phyloP scores from a whole-genome alignment of 2,113 vertebrate species.

The Corydoras sp. region DNA sequence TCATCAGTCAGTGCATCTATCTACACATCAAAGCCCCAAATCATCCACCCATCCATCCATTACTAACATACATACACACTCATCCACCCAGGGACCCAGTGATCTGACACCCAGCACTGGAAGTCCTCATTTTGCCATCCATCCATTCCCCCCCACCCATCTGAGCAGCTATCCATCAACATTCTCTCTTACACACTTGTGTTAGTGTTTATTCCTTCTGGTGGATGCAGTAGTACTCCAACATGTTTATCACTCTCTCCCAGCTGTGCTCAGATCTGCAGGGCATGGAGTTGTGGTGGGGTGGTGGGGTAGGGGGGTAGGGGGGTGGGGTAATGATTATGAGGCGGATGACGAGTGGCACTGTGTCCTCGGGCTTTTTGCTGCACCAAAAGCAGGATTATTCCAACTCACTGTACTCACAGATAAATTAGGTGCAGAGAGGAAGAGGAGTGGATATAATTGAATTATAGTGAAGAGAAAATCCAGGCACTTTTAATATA shows the following conservation, averaged over 20 bases:
- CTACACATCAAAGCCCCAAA: no score
- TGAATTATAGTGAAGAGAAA: background rate
- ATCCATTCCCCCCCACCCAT: no score
- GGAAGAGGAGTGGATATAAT: background rate
- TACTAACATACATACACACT: conserved; percentile 25
- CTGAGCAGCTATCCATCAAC: no score
- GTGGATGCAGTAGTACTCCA: conserved; percentile 43
- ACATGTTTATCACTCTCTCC: conserved; percentile 68
- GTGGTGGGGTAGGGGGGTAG: no score
- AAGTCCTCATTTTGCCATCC: no score
- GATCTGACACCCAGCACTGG: no score
- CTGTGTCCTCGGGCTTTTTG: background rate
- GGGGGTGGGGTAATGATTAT: background rate
- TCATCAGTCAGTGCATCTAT: no score
- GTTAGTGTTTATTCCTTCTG: conserved; percentile 52
- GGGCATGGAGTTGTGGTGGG: conserved; percentile 39
- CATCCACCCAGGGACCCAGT: conserved; percentile 9
- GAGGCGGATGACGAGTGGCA: conserved; percentile 5
- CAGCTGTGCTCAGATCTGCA: conserved; percentile 66
- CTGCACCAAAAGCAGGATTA: background rate
- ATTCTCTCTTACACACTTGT: background rate
- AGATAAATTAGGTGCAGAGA: background rate
- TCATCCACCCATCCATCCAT: conserved; percentile 5
- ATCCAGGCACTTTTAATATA: no score
- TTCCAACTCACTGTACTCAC: background rate